phyloP scores from a whole-genome alignment of 2,888 invertebrate genomes.

The Hydrotaea cyrtoneurina region DNA sequence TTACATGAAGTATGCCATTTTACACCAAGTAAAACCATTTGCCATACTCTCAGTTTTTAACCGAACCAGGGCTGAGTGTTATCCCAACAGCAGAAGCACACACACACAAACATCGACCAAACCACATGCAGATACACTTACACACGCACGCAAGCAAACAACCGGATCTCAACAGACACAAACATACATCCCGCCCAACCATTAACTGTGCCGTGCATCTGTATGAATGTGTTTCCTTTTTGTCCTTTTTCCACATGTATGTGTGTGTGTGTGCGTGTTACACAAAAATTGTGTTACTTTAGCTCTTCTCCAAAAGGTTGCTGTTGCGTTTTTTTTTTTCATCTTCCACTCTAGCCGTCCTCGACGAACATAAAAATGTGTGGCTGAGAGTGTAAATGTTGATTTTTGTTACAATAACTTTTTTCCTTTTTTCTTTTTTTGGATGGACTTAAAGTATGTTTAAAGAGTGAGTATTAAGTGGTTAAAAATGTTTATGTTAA shows the following conservation, averaged over 20 bases:
- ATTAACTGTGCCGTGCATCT: conserved; percentile 11
- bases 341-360: not conserved
- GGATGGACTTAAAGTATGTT: conserved; percentile 46
- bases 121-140: not conserved
- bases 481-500: conserved; percentile 49
- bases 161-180: not conserved
- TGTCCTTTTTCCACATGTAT: not conserved
- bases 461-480: conserved; percentile 55
- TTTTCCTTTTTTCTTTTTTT: conserved; percentile 8
- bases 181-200: not conserved
- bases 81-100: conserved; percentile 8
- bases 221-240: not conserved
- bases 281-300: conserved; percentile 38
- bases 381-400: conserved; percentile 39
- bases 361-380: not conserved
- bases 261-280: conserved; percentile 1
- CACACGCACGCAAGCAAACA: not conserved
- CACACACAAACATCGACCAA: not conserved
- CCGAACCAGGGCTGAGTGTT: conserved; percentile 14
- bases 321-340: not conserved
- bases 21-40: conserved; percentile 44
- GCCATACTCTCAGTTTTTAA: conserved; percentile 50
- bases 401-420: conserved; percentile 58
- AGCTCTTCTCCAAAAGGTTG: not conserved
- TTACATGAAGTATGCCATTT: conserved; percentile 52